Base-by-base conservation (phyloP, 2,113 vertebrate genomes). In the Parus major region DNA sequence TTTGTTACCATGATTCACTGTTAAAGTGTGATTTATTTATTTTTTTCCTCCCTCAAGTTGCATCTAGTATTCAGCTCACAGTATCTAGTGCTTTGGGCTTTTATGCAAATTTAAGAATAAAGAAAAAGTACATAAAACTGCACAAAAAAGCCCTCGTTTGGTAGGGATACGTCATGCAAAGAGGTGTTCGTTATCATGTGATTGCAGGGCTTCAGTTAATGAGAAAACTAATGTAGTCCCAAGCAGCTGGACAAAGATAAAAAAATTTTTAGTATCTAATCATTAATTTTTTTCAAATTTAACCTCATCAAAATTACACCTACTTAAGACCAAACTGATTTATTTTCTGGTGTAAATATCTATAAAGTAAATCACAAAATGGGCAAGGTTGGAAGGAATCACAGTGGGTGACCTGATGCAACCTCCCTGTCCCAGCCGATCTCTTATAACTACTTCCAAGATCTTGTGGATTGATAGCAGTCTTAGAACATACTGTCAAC, bases 371-470 rank as follows among this genome's bases (percentile, higher is more conserved):
- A 69, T 69, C 41, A 63, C 15, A 49, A 46, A 55, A 49, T 70
- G 22, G 47, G 12, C 41, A 7, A 35, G 21, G 27, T 42, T 83
- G 25, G n/a, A 95, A 94, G 42, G 49, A 61, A 28, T 70, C 35
- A 56, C 25, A 56, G 49, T 49, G 27, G 14, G 25, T 76, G 55
- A 47, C 29, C 55, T 82, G 15, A 12, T 55, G 29, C 47, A 69
- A 35, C 47, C 41, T 69, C 49, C 41, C 35, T 77, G 22, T 18
- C 49, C 14, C 35, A 56, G 71, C 22, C 49, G 39, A 77, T 69
- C 63, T 92, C 63, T 88, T 97, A 57, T 23, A 69, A 91, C 81
- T 89, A n/a, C 65, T 88, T 92, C 41, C 23, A 95, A 27, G 41
- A 64, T 95, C 66, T 70, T 88, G 39, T 95, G 61, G 90, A 93